Evolutionary conservation across 2,888 invertebrate species (phyloP), one percentile per base, ranked within the genome.

Genomic region (Poecilobothrus nobilitatus): DNA sequence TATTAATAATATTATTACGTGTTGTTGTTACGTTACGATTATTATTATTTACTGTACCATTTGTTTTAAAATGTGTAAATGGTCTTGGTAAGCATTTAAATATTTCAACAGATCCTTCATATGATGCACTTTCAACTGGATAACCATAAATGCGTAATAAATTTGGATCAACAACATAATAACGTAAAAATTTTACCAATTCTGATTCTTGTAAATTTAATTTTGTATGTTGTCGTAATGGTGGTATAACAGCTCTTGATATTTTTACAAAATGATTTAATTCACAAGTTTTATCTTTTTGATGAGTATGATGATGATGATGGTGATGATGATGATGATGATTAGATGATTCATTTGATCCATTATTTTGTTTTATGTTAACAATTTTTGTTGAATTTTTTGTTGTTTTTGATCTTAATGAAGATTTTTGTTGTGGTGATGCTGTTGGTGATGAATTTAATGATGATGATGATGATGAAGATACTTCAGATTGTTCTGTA

Each of bases 61-160:
- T 63, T 34, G 66, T 41, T 66, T 72, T 69, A 65, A n/a, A 65
- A 33, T 70, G 71, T 5, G 73, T 69, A 66, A 81, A 79, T 72
- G 83, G 81, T 73, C 84, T 83, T 70, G 84, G 84, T 75, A 84
- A 81, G 68, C 84, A 84, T 75, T 88, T 87, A 76, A 86, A 87
- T 68, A 90, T 86, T 73, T 89, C 84, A 8, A 87, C 89, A 74
- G 85, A 84, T 62, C 86, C 86, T 2, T 87, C 87, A 72, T 85
- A 84, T 12, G 84, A 79, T 66, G 84, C 84, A 72, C 87, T 86
- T 74, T 89, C 88, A 9, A 90, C 82, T 0, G 93, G 92, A 76
- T 88, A 92, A 1, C 92, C 92, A 72, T 89, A 84, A 15, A 85
- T 84, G 73, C 87, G 83, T 80, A 91, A 83, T 70, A 88, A 84